phyloP scores from a whole-genome alignment of 2,888 invertebrate species.

The Macrosoma leucophasiata region DNA sequence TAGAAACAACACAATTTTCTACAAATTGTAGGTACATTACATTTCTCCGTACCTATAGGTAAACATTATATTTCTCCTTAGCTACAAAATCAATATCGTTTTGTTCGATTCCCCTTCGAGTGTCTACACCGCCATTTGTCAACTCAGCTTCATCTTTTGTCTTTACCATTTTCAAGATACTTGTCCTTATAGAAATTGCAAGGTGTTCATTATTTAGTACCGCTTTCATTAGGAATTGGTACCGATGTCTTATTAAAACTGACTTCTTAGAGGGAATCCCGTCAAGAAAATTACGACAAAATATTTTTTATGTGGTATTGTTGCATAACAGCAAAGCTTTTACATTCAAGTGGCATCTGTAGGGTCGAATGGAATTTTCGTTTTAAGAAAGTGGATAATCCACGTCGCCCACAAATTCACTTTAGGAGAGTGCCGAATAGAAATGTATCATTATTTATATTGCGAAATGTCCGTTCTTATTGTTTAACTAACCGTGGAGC shows the following conservation, averaged over 20 bases:
- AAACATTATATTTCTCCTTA: no score
- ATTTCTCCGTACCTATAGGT: no score
- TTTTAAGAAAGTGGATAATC: no score
- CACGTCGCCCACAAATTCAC: conserved; percentile 27
- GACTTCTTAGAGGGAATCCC: no score
- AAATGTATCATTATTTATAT: conserved; percentile 47
- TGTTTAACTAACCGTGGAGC: conserved; percentile 59
- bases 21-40: no score
- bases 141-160: conserved; percentile 38
- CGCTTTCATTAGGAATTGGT: conserved; percentile 7
- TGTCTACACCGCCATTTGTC: conserved; percentile 36
- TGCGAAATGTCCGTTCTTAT: conserved; percentile 52
- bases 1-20: no score
- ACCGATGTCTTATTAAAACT: conserved; percentile 6
- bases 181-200: conserved; percentile 36
- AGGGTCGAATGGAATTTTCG: no score
- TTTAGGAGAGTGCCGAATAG: conserved; percentile 37
- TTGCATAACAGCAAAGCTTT: no score
- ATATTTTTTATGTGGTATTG: no score
- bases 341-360: no score
- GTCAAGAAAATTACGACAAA: no score
- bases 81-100: no score
- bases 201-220: conserved; percentile 35
- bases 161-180: conserved; percentile 39
- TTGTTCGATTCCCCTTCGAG: conserved; percentile 31